These are phyloP conservation scores for Pungitius pungitius DNA, from an alignment of 2,113 vertebrate species.

Conservation along the genomic window DNA sequence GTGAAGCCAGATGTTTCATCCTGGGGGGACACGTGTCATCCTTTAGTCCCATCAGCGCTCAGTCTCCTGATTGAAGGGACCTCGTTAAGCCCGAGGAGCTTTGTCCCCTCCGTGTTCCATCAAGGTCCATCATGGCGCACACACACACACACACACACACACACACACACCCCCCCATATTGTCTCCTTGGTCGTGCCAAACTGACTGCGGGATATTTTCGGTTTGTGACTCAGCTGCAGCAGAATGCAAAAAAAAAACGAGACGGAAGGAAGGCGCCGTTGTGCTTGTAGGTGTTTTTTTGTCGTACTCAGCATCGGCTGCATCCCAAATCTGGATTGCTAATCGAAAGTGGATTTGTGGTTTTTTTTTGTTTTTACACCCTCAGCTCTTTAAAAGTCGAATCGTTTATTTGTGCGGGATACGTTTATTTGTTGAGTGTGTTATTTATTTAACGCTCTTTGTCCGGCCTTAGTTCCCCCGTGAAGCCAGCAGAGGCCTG, in stretches of 20 bases:
- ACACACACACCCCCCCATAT: not conserved
- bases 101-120: not conserved
- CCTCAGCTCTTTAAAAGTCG: conserved; percentile 3
- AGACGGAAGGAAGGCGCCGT: not conserved
- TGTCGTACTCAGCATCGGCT: conserved; percentile 28
- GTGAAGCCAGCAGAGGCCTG: conserved; percentile 31
- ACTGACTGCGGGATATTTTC: conserved; percentile 32
- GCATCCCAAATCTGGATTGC: not conserved
- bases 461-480: no score
- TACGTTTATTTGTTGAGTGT: not conserved
- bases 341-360: conserved; percentile 22
- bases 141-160: not conserved
- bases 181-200: conserved; percentile 13
- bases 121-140: no score
- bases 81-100: conserved; percentile 14
- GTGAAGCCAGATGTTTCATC: conserved; percentile 16
- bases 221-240: conserved; percentile 46
- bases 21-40: conserved; percentile 35
- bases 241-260: conserved; percentile 7
- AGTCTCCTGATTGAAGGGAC: conserved; percentile 20
- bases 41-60: conserved; percentile 12
- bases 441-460: not conserved
- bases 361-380: conserved; percentile 7
- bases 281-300: conserved; percentile 27
- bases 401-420: not conserved